A percentile compares a stretch with the other conserved stretches of the same genome.
These are phyloP conservation scores for Lamellibrachia columna DNA, from an alignment of 2,888 invertebrate species.

Conservation along the genomic window DNA sequence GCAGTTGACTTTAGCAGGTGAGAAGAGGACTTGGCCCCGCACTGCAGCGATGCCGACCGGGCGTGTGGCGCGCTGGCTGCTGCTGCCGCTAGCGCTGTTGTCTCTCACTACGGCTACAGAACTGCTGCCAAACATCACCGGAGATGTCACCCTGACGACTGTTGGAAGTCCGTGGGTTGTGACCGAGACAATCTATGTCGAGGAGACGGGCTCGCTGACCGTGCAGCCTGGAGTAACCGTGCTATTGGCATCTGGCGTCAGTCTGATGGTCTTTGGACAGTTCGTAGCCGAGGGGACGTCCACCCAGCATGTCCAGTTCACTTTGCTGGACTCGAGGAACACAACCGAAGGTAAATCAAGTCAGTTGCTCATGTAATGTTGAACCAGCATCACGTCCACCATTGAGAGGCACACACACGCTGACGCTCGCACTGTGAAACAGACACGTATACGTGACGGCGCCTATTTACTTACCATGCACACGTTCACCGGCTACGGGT, in stretches of 20 bases:
- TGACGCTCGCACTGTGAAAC: too few species aligned
- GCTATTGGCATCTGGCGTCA: not conserved
- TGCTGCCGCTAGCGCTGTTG: not conserved
- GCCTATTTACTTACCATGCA: too few species aligned
- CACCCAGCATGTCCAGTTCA: not conserved
- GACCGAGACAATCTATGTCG: not conserved
- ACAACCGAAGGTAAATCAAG: not conserved
- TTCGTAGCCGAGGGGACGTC: not conserved
- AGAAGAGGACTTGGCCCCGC: not conserved
- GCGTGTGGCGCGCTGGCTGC: not conserved
- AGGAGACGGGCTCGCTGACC: not conserved
- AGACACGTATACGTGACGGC: too few species aligned
- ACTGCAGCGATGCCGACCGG: constrained; percentile 1
- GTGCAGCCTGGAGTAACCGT: not conserved
- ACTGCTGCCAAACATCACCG: not conserved
- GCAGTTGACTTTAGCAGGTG: not conserved
- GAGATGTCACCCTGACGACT: not conserved
- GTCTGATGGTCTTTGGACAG: not conserved
- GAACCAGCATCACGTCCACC: not conserved
- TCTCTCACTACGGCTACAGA: not conserved
- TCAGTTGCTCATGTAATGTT: not conserved
- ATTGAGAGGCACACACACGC: not conserved
- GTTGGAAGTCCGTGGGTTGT: constrained; percentile 9
- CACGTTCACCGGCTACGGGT: too few species aligned
- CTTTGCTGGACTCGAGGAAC: not conserved